Percentiles rank a stretch among this genome's conserved stretches.
Evolutionary conservation across 92 coral and sea anemone species (phyloP).

Genomic region (Micromussa lordhowensis): DNA sequence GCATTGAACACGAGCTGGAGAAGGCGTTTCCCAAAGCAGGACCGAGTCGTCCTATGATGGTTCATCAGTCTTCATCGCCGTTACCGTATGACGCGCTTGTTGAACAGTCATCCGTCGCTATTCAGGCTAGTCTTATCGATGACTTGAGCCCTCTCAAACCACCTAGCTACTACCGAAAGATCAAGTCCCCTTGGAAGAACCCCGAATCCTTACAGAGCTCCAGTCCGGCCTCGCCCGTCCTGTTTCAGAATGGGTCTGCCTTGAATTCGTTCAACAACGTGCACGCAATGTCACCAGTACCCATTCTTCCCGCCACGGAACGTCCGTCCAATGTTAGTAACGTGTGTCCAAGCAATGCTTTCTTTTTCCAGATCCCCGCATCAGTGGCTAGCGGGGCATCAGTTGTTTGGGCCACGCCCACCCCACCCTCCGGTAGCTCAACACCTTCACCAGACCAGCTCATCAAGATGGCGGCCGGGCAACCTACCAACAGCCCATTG

Average conservation of each 20-base stretch:
- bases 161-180: slow-evolving; percentile 67
- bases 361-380: slow-evolving; percentile 37
- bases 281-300: slow-evolving; percentile 50
- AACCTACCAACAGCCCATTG: slow-evolving; percentile 40
- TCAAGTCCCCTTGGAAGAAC: slow-evolving; percentile 58
- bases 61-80: slow-evolving; percentile 70
- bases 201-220: slow-evolving; percentile 10
- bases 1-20: slow-evolving; percentile 82
- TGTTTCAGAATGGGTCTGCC: slow-evolving; percentile 36
- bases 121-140: slow-evolving; percentile 86
- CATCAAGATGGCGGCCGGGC: slow-evolving; percentile 43
- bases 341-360: slow-evolving; percentile 1
- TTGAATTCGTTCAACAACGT: slow-evolving; percentile 26
- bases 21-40: slow-evolving; percentile 74
- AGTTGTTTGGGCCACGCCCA: slow-evolving; percentile 56
- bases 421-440: slow-evolving; percentile 65
- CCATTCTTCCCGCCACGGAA: slow-evolving; percentile 42
- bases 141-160: slow-evolving; percentile 90
- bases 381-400: slow-evolving; percentile 48
- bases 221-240: slow-evolving; percentile 49
- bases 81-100: slow-evolving; percentile 52
- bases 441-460: slow-evolving; percentile 64
- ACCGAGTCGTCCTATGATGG: slow-evolving; percentile 55
- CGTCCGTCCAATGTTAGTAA: slow-evolving; percentile 23
- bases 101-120: slow-evolving; percentile 84